Base-by-base conservation (phyloP, 1,140 invertebrate genomes). In the Euborellia annulipes region DNA sequence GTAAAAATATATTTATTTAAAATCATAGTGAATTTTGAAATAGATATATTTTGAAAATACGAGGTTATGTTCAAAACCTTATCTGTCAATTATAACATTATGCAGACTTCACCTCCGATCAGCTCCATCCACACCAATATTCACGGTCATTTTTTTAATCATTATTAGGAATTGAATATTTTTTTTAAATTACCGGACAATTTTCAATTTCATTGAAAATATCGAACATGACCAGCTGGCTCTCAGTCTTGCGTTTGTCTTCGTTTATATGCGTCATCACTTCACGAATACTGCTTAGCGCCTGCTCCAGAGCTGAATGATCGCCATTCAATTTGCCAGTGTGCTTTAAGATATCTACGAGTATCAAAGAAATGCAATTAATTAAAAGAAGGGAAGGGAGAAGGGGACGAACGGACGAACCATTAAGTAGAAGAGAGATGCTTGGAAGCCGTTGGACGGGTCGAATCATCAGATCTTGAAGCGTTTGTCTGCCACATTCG, bases 151-250 rank as follows among this genome's bases (percentile, higher is more conserved):
- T n/a, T n/a, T n/a, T n/a, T n/a, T n/a, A n/a, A n/a, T n/a, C n/a
- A n/a, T n/a, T n/a, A n/a, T n/a, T n/a, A n/a, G n/a, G n/a, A n/a
- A n/a, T n/a, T n/a, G n/a, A n/a, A n/a, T n/a, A n/a, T n/a, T n/a
- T n/a, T n/a, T n/a, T n/a, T n/a, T n/a, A n/a, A n/a, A n/a, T 73
- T 64, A 85, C 80, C 36, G 93, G 92, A 67, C 91, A 96, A 57
- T 92, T 90, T 58, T 97, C 91, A 56, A 98, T 96, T 60, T 96
- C 90, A 64, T 96, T 92, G 63, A 94, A 88, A 46, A 96, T 91
- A 65, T 95, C 89, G 67, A 97, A 98, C 72, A 97, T 85, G 50
- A 82, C 87, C 55, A 95, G 72, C 63, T 93, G 87, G 1, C 84
- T 84, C 64, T 97, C 93, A 7, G 90, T 93, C 66, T 85, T 89